phyloP scores from a whole-genome alignment of 2,113 vertebrate genomes.

The Coptodon rendalli region DNA sequence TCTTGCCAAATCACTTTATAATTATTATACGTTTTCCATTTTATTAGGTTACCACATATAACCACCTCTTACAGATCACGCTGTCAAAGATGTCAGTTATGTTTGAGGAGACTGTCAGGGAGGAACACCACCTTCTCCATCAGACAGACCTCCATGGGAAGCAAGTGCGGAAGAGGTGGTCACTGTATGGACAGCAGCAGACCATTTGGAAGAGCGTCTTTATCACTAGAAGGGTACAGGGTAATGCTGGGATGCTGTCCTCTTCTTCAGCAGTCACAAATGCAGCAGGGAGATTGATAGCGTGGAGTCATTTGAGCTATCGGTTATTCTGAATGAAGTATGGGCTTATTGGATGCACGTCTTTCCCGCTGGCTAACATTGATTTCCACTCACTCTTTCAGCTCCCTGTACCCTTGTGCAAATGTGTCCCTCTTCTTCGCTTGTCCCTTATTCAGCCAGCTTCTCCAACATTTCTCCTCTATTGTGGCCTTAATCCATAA shows the following conservation, averaged over 20 bases:
- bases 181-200: neutral
- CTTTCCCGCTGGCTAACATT: constrained; percentile 55
- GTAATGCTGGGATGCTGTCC: neutral
- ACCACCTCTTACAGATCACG: neutral
- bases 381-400: constrained; percentile 66
- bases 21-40: neutral
- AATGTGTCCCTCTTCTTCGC: neutral
- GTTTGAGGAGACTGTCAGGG: neutral
- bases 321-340: constrained; percentile 70
- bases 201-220: neutral
- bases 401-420: constrained; percentile 56
- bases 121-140: neutral
- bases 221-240: neutral
- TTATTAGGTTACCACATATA: neutral
- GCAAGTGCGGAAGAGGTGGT: neutral
- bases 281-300: constrained; percentile 61
- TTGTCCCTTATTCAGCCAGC: constrained; percentile 5
- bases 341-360: constrained; percentile 54
- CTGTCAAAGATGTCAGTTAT: neutral
- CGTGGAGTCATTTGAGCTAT: constrained; percentile 53
- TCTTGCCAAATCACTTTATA: neutral
- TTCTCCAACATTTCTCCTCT: neutral
- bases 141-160: neutral
- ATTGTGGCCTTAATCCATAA: neutral
- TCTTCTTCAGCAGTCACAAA: constrained; percentile 22